Conservation (phyloP, 2,888 invertebrate species). For the Drosophila vallismaia region DNA sequence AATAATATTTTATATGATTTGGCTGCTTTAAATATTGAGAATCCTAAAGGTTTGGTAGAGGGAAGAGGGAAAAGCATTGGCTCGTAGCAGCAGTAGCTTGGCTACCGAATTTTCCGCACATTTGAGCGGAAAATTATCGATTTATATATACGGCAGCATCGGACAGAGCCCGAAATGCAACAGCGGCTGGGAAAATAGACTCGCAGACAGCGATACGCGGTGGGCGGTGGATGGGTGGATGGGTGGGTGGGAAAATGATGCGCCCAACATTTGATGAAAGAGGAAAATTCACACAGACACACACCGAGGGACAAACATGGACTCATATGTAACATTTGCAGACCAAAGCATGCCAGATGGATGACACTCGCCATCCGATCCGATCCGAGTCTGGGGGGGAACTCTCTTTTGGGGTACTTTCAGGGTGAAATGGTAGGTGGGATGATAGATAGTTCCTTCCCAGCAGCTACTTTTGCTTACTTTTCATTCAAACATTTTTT, state of each 20-base stretch:
- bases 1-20: slow-evolving; percentile 1
- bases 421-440: slow-evolving; percentile 4
- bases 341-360: slow-evolving; percentile 27
- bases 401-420: slow-evolving; percentile 23
- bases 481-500: slow-evolving; percentile 75
- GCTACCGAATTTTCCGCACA: slow-evolving; percentile 79
- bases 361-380: slow-evolving; percentile 26
- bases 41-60: no score
- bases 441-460: slow-evolving; percentile 20
- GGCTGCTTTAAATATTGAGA: slow-evolving; percentile 24
- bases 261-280: slow-evolving; percentile 52
- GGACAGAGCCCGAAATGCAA: slow-evolving; percentile 59
- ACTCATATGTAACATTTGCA: slow-evolving; percentile 37
- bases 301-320: neutral
- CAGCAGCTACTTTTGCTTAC: slow-evolving; percentile 72
- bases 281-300: slow-evolving; percentile 26
- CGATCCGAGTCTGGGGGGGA: slow-evolving; percentile 1
- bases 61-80: slow-evolving; percentile 6
- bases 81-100: slow-evolving; percentile 17
- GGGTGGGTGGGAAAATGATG: slow-evolving; percentile 45
- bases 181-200: slow-evolving; percentile 59
- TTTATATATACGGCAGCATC: slow-evolving; percentile 55
- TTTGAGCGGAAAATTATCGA: slow-evolving; percentile 80
- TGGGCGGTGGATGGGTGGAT: slow-evolving; percentile 1
- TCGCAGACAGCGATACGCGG: slow-evolving; percentile 17